Conservation (phyloP, 2,113 vertebrate genomes). For the Serinus canaria region DNA sequence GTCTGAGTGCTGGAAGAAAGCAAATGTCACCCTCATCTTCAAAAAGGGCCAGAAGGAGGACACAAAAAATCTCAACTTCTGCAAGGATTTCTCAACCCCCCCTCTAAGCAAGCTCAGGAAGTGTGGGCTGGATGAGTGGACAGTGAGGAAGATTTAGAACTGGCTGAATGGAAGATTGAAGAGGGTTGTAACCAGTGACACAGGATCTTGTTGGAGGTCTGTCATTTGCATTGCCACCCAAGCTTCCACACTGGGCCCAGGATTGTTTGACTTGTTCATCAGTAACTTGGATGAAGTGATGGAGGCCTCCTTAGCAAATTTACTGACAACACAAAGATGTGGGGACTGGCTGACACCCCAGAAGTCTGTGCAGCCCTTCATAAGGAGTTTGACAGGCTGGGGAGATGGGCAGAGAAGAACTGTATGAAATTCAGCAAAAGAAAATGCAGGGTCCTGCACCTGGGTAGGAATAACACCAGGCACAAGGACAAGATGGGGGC, state of each 20-base stretch:
- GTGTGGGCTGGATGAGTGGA: background rate
- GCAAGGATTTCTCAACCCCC: background rate
- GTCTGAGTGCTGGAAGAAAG: background rate
- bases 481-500: background rate
- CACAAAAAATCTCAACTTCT: background rate
- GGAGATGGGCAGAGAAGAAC: background rate
- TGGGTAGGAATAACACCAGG: background rate
- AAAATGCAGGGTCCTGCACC: background rate
- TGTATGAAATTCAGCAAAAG: background rate
- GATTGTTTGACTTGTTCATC: background rate
- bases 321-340: background rate
- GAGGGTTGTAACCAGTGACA: background rate
- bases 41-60: background rate
- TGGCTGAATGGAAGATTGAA: background rate
- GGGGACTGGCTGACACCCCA: background rate
- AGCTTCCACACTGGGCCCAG: background rate
- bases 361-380: background rate
- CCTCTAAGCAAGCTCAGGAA: background rate
- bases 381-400: background rate
- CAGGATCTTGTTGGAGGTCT: background rate
- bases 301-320: background rate
- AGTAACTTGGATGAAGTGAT: background rate
- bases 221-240: background rate
- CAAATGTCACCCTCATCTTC: background rate
- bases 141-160: background rate